Evolutionary conservation across 2,888 invertebrate genomes (phyloP).

Genomic region (Archips crataeganus): DNA sequence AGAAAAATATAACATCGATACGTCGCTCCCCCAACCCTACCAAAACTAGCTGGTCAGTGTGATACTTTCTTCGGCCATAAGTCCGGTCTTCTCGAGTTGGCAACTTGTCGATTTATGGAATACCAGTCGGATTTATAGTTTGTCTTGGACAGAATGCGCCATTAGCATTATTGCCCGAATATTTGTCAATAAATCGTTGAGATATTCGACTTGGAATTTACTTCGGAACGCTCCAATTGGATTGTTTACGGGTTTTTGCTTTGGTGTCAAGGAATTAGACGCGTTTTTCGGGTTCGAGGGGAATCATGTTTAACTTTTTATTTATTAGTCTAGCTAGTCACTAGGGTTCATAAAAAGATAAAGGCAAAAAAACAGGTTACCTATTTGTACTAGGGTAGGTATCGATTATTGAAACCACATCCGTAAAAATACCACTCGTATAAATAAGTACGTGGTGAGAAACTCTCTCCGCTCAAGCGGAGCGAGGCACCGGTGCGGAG

Average conservation of each 20-base stretch:
- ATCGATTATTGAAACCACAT: too few species aligned
- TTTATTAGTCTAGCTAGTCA: too few species aligned
- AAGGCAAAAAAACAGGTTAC: too few species aligned
- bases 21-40: constrained; percentile 1
- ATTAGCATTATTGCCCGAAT: constrained; percentile 47
- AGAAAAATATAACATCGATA: constrained; percentile 13
- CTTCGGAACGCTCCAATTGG: constrained; percentile 41
- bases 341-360: too few species aligned
- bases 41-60: constrained; percentile 55
- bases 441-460: too few species aligned
- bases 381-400: too few species aligned
- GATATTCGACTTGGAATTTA: constrained; percentile 50
- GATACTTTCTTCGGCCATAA: constrained; percentile 83
- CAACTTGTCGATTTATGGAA: constrained; percentile 81
- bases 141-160: constrained; percentile 69
- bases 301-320: not conserved
- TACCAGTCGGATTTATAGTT: constrained; percentile 71
- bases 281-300: not conserved
- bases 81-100: constrained; percentile 80
- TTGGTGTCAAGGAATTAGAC: not conserved
- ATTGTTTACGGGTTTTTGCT: constrained; percentile 39
- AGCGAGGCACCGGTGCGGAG: too few species aligned
- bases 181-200: constrained; percentile 48
- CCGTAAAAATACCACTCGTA: too few species aligned
- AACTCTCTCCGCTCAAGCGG: too few species aligned